Base-by-base conservation (phyloP, 1,140 invertebrate species). In the Leptonema lineaticorne region DNA sequence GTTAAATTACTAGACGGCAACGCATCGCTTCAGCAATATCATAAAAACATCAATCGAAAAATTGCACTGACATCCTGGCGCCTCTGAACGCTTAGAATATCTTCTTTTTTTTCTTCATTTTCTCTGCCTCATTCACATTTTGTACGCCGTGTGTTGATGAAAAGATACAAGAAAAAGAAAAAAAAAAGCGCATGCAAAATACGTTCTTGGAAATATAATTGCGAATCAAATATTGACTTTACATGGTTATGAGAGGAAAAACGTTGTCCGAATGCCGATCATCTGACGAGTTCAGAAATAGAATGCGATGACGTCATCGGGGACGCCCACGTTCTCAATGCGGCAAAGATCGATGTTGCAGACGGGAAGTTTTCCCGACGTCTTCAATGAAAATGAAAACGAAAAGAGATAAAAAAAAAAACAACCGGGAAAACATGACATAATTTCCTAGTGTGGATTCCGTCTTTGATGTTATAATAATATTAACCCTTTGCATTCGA, bases 191-290 rank as follows among this genome's bases (percentile, higher is more conserved):
- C 22, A 11, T 41, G 16, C 20, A 53, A 26, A 24, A 53, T 14
- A 53, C 18, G 27, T 26, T 53, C 50, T 53, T 26, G 22, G 50
- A 53, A 53, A 53, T n/a, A n/a, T 26, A 26, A 53, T 53, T 53
- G 50, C 22, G 27, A 24, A 53, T 53, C 11, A 53, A 53, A 53
- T 45, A 37, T 62, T 62, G n/a, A 62, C 59, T n/a, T 11, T 41
- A 37, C 6, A 8, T 37, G 28, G 8, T 20, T 33, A 27, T 28
- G 24, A 24, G 57, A 8, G 11, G 57, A 16, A 59, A 45, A 62
- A 24, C 30, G 59, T 62, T 62, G 59, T 33, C 59, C 16, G 59
- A 62, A 62, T 62, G 33, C 59, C 59, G 59, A 62, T 62, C 59
- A 62, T 62, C 59, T 62, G 59, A 62, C 30, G 37, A 33, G 30